Evolutionary conservation across 2,888 invertebrate genomes (phyloP).

Genomic region (Melipona bicolor): DNA sequence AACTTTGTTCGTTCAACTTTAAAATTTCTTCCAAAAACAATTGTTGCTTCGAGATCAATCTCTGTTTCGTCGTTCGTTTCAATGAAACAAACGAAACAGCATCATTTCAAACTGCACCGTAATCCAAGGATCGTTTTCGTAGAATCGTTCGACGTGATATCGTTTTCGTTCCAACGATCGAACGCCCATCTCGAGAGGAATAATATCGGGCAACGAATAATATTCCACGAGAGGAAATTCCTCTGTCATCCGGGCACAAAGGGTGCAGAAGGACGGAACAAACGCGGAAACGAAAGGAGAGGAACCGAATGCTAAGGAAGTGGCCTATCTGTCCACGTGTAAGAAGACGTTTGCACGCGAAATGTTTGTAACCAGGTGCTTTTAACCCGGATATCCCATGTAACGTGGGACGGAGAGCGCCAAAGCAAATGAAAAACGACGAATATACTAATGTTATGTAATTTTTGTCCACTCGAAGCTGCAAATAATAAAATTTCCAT

Average conservation of each 20-base stretch:
- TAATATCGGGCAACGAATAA: conserved; percentile 12
- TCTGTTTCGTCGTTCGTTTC: background rate
- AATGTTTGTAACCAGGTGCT: conserved; percentile 1
- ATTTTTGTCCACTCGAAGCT: too few relatives aligned
- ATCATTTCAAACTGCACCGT: background rate
- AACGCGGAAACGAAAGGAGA: conserved; percentile 15
- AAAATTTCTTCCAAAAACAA: background rate
- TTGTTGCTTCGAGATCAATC: background rate
- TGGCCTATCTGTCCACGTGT: conserved; percentile 25
- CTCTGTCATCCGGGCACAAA: conserved; percentile 16
- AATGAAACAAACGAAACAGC: background rate
- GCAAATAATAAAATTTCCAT: too few relatives aligned
- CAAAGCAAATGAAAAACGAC: conserved; percentile 18
- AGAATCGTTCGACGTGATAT: conserved; percentile 2
- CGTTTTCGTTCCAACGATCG: conserved; percentile 7
- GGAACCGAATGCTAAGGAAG: background rate
- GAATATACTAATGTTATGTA: background rate
- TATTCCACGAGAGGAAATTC: conserved; percentile 22
- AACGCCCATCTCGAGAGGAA: background rate
- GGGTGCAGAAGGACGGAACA: conserved; percentile 10
- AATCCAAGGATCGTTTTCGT: background rate
- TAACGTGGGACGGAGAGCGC: background rate
- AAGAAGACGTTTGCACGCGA: conserved; percentile 6
- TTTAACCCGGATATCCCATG: conserved; percentile 21
- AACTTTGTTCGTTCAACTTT: background rate